These are phyloP conservation scores for Athrips mouffetella DNA, from an alignment of 2,888 invertebrate species.

Conservation along the genomic window DNA sequence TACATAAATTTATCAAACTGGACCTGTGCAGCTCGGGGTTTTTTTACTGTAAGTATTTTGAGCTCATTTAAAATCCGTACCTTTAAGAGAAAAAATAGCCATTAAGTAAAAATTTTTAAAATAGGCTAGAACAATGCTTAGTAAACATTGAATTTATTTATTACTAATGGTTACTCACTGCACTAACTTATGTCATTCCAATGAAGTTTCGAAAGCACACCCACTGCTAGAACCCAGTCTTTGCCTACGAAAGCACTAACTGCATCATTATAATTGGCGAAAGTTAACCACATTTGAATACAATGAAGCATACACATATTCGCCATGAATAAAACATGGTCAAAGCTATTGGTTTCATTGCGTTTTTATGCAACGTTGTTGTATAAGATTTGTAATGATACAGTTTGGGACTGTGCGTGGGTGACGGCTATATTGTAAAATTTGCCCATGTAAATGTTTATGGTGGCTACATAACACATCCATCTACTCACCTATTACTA, in stretches of 20 bases:
- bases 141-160: neutral
- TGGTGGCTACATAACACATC: neutral
- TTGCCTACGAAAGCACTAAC: slow-evolving; percentile 52
- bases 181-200: slow-evolving; percentile 21
- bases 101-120: too few species aligned
- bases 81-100: too few species aligned
- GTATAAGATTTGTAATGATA: slow-evolving; percentile 48
- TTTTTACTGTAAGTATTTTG: too few species aligned
- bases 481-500: neutral
- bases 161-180: neutral
- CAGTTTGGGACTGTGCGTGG: slow-evolving; percentile 32
- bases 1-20: too few species aligned
- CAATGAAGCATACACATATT: slow-evolving; percentile 59
- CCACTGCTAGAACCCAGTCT: slow-evolving; percentile 43
- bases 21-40: too few species aligned
- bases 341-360: slow-evolving; percentile 33
- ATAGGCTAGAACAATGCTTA: too few species aligned
- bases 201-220: slow-evolving; percentile 35
- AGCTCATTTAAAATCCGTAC: too few species aligned
- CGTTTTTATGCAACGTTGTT: slow-evolving; percentile 58
- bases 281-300: slow-evolving; percentile 71
- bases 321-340: slow-evolving; percentile 67
- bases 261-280: slow-evolving; percentile 64
- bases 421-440: slow-evolving; percentile 20
- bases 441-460: neutral